Base-by-base conservation (phyloP, 2,113 vertebrate species). In the Labeo rohita region DNA sequence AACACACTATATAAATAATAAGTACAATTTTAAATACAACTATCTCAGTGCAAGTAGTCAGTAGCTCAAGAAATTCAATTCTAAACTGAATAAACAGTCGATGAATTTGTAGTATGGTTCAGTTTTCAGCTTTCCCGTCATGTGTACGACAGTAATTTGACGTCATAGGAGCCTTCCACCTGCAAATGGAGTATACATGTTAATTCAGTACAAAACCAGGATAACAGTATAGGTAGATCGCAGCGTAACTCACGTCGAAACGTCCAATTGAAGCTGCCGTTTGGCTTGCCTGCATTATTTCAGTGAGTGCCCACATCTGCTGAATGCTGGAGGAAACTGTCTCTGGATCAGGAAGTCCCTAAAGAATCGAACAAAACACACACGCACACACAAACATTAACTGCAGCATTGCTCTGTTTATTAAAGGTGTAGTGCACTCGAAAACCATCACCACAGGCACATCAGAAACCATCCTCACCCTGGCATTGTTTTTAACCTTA, bases 281-380 rank as follows among this genome's bases (percentile, higher is more conserved):
- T 89, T 97, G 97, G 91, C 93, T 97, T 90, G 95, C 96, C 87
- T 95, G 96, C 95, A 98, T 97, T 92, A 99, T 95, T 90, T 99
- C 97, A 0, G 97, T 98, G 91, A 99, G 93, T 34, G 96, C 96
- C 97, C 97, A 99, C 98, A 99, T 98, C 89, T 97, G 98, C 94
- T 99, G 97, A n/a, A 98, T 95, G 81, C 97, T 97, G 0, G 96
- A 96, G 0, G 98, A 98, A 0, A 99, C 96, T 0, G 93, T 95
- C 89, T 95, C 94, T 0, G 97, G 96, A 89, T 99, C 96, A 0
- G 97, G 97, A 75, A 98, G 95, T 50, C 95, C 96, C 97, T 28
- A 28, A 28, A 28, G 28, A 28, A 28, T 28, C 2, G 28, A 28
- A 28, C 28, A 28, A 28, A 28, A 28, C 28, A n/a, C 2, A 47